These are phyloP conservation scores for Sceliomorpha sp. DNA, from an alignment of 2,888 invertebrate genomes.

Conservation along the genomic window DNA sequence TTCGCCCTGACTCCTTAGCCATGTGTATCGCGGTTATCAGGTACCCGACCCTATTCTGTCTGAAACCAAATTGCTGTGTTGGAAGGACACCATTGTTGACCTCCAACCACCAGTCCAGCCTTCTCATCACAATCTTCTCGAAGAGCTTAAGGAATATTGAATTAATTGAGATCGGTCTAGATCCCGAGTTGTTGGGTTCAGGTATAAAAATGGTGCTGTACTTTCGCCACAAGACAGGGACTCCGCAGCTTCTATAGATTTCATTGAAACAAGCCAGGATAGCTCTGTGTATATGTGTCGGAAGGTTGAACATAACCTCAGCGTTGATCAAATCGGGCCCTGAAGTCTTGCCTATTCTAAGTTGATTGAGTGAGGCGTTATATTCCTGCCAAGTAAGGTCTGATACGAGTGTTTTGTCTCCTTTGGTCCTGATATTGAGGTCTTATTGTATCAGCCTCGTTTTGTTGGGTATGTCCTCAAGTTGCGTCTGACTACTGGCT, in stretches of 20 bases:
- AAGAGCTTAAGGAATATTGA: conserved; percentile 15
- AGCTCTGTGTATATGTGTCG: not conserved
- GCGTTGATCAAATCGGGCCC: conserved; percentile 1
- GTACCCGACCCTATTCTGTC: conserved; percentile 3
- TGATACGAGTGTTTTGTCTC: not conserved
- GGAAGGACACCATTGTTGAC: not conserved
- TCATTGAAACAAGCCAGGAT: not conserved
- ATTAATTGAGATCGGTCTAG: conserved; percentile 9
- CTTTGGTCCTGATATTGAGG: not conserved
- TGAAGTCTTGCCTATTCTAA: not conserved
- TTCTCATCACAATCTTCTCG: conserved; percentile 24
- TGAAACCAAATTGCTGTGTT: conserved; percentile 12
- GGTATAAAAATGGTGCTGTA: conserved; percentile 8
- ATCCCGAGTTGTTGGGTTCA: not conserved
- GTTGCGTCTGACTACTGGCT: not conserved
- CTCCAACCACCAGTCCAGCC: conserved; percentile 25
- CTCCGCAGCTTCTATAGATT: not conserved
- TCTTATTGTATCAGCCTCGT: not conserved
- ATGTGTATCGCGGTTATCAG: not conserved
- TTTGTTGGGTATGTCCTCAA: not conserved
- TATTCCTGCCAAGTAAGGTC: conserved; percentile 5
- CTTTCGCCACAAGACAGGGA: not conserved
- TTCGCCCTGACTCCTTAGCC: not conserved
- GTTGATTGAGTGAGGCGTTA: not conserved
- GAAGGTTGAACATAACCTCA: not conserved